Conservation (phyloP, 2,797 vertebrate genomes). For the Fistularia commersonii region DNA sequence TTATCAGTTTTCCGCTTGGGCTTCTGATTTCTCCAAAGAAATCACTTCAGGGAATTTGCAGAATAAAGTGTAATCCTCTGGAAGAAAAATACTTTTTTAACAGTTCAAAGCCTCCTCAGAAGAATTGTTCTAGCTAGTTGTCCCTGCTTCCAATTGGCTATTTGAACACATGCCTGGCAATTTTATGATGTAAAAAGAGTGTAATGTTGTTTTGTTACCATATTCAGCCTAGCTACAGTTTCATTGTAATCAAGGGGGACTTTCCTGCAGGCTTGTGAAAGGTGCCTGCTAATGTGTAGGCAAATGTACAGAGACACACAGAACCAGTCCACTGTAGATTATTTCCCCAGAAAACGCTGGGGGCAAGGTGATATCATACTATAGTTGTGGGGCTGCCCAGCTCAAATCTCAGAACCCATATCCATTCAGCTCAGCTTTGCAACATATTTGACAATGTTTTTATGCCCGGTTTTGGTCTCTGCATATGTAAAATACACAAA, state of each 20-base stretch:
- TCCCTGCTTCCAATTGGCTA: constrained; percentile 61
- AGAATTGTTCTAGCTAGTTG: constrained; percentile 47
- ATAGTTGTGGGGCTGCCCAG: constrained; percentile 46
- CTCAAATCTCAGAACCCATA: constrained; percentile 45
- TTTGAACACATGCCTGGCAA: constrained; percentile 60
- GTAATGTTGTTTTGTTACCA: constrained; percentile 68
- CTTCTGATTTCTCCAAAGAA: constrained; percentile 53
- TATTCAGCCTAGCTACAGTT: constrained; percentile 67
- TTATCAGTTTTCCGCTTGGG: constrained; percentile 54
- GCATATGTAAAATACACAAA: constrained; percentile 48
- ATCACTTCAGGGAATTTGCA: constrained; percentile 49
- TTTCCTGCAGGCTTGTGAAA: constrained; percentile 58
- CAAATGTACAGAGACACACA: constrained; percentile 67
- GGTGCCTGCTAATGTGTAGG: constrained; percentile 66
- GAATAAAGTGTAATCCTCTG: constrained; percentile 53
- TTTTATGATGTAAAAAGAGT: constrained; percentile 62
- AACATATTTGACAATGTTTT: constrained; percentile 14
- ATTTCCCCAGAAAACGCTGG: constrained; percentile 51
- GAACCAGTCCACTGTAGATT: constrained; percentile 49
- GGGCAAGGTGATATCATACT: constrained; percentile 65
- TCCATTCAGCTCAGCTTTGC: constrained; percentile 46
- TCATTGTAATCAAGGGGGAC: constrained; percentile 62
- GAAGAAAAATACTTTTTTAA: constrained; percentile 50
- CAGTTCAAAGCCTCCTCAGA: constrained; percentile 55
- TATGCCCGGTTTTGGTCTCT: constrained; percentile 49